Conservation (phyloP, 2,888 invertebrate species). For the Macrophya annulata region DNA sequence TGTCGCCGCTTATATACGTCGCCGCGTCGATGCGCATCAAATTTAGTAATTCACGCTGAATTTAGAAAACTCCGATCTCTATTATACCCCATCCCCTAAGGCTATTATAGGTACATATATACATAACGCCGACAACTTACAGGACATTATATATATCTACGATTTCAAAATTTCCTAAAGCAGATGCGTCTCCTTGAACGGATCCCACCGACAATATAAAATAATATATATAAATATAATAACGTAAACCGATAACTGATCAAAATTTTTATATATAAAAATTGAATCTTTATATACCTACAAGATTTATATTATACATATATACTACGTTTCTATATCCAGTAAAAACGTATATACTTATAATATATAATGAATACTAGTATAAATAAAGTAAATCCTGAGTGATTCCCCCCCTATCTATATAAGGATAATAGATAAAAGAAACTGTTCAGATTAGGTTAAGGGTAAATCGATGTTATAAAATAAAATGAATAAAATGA, state of each 20-base stretch:
- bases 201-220: background rate
- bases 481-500: slow-evolving; percentile 38
- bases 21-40: slow-evolving; percentile 50
- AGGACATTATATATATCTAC: background rate
- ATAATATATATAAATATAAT: background rate
- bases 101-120: background rate
- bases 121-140: background rate
- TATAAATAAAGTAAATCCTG: background rate
- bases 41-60: slow-evolving; percentile 53
- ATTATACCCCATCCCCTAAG: slow-evolving; percentile 31
- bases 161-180: background rate
- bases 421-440: slow-evolving; percentile 31
- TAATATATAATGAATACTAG: background rate
- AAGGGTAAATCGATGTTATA: slow-evolving; percentile 40
- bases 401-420: background rate
- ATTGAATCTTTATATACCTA: too few species aligned
- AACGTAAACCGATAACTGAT: too few species aligned
- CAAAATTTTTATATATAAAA: too few species aligned
- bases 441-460: slow-evolving; percentile 44
- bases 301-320: too few species aligned
- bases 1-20: background rate
- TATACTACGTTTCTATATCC: too few species aligned
- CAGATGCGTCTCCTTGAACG: background rate
- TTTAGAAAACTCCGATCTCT: slow-evolving; percentile 52
- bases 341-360: background rate